phyloP scores from a whole-genome alignment of 2,113 vertebrate genomes.

The Callorhinus ursinus region DNA sequence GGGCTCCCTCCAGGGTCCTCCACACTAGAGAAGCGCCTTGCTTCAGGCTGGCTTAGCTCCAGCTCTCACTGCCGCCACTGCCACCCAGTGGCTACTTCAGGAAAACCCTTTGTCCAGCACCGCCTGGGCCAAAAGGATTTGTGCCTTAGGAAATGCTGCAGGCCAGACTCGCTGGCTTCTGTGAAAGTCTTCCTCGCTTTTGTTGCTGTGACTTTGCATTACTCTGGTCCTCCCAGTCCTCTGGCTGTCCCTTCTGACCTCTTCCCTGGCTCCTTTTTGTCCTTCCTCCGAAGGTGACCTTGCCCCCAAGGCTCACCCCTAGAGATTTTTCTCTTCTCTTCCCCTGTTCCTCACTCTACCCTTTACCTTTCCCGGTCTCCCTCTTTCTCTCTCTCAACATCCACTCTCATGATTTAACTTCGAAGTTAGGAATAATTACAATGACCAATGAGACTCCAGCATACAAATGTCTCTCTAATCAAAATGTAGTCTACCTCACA shows the following conservation, averaged over 20 bases:
- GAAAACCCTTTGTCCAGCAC: slow-evolving; percentile 1
- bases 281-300: background rate
- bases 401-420: slow-evolving; percentile 24
- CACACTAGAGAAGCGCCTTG: slow-evolving; percentile 7
- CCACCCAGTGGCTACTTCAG: slow-evolving; percentile 58
- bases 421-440: slow-evolving; percentile 43
- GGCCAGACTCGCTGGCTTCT: background rate
- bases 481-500: background rate
- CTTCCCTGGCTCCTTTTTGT: background rate
- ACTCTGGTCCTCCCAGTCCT: background rate
- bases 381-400: background rate
- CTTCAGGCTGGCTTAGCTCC: background rate
- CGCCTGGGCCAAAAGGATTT: background rate
- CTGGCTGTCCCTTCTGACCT: background rate
- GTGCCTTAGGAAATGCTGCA: background rate
- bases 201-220: background rate
- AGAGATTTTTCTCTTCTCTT: background rate
- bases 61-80: slow-evolving; percentile 16
- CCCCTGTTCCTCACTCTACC: background rate
- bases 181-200: background rate
- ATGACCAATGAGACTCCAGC: slow-evolving; percentile 21
- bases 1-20: background rate
- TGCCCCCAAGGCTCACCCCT: background rate
- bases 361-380: background rate
- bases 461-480: background rate